phyloP scores from a whole-genome alignment of 2,113 vertebrate species.

The Thinocorus orbignyianus region DNA sequence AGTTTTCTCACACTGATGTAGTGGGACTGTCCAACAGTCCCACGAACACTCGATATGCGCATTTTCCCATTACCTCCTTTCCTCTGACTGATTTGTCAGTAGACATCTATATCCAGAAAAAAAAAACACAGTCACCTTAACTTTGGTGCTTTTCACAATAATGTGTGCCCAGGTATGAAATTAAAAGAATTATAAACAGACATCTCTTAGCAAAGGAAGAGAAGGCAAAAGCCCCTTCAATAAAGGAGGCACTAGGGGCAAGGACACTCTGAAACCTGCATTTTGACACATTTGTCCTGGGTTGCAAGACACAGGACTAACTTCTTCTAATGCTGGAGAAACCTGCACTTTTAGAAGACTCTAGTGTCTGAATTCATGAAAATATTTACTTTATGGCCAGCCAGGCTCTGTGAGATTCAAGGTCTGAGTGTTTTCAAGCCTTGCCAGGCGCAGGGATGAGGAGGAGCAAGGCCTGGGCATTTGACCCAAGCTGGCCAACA shows the following conservation, averaged over 20 bases:
- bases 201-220: not conserved
- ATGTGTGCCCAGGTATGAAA: not conserved
- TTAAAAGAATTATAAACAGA: not conserved
- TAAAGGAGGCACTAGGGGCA: not conserved
- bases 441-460: no score
- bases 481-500: no score
- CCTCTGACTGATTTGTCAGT: not conserved
- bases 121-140: not conserved
- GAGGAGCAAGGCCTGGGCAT: no score
- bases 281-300: not conserved
- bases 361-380: no score
- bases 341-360: no score
- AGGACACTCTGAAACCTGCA: not conserved
- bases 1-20: not conserved
- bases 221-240: not conserved
- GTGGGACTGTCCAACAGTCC: not conserved
- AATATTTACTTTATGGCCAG: no score
- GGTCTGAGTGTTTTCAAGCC: no score
- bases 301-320: no score
- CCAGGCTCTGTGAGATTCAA: no score
- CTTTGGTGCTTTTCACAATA: not conserved
- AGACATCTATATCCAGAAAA: not conserved
- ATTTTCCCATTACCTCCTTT: not conserved
- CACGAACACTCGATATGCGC: not conserved
- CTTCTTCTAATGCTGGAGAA: no score